Conservation (phyloP, 1,140 invertebrate genomes). For the Marisa cornuarietis region DNA sequence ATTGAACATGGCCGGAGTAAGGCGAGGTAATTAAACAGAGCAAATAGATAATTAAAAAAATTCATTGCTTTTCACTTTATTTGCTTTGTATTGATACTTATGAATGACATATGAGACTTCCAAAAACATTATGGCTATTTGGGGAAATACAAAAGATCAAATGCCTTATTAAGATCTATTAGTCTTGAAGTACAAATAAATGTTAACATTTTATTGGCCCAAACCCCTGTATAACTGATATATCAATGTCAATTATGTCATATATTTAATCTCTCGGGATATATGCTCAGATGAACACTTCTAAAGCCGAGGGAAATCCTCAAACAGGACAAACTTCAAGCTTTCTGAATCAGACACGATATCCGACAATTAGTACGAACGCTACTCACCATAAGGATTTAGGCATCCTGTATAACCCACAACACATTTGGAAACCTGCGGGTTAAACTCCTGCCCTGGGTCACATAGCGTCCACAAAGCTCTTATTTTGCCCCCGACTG, state of each 20-base stretch:
- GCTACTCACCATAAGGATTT: constrained; percentile 15
- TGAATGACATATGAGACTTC: no score
- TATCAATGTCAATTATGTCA: no score
- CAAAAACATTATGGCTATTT: no score
- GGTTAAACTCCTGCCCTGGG: constrained; percentile 8
- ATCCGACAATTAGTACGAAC: not conserved
- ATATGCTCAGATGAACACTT: no score
- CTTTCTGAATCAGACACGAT: not conserved
- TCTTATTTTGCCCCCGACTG: not conserved
- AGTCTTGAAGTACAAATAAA: not conserved
- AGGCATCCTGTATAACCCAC: constrained; percentile 10
- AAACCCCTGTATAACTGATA: not conserved
- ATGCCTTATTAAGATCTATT: not conserved
- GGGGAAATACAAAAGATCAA: no score
- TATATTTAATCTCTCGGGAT: no score
- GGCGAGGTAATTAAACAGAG: no score
- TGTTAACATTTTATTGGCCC: not conserved
- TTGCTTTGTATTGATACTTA: no score
- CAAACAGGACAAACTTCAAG: not conserved
- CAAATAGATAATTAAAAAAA: no score
- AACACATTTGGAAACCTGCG: not conserved
- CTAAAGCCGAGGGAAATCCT: no score
- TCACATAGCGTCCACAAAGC: constrained; percentile 23
- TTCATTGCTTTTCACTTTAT: no score
- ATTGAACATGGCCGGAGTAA: no score